These are phyloP conservation scores for Malthinus seriepunctatus DNA, from an alignment of 2,888 invertebrate species.

Conservation along the genomic window DNA sequence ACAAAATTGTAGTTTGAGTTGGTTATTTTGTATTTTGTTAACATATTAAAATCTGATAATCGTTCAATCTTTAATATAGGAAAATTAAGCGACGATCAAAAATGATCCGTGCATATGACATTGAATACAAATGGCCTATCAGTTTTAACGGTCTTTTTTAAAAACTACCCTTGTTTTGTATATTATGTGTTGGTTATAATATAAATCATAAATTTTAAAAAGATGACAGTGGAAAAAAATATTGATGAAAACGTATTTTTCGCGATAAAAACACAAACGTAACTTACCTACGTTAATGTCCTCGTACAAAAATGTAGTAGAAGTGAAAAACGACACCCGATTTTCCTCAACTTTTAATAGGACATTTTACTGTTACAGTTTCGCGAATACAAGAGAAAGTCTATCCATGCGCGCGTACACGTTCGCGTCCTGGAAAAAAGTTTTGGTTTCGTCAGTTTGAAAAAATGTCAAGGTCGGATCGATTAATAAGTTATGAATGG, in stretches of 20 bases:
- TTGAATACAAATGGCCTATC: conserved; percentile 44
- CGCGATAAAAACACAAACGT: conserved; percentile 25
- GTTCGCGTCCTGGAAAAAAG: conserved; percentile 39
- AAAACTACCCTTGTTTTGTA: conserved; percentile 35
- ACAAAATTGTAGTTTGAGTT: no score
- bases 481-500: conserved; percentile 54
- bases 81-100: conserved; percentile 37
- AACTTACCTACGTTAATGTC: neutral
- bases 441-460: conserved; percentile 38
- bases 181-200: conserved; percentile 15
- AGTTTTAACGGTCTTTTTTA: conserved; percentile 39
- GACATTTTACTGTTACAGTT: conserved; percentile 28
- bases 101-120: conserved; percentile 38
- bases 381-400: conserved; percentile 11
- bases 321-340: conserved; percentile 26
- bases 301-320: no score
- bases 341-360: conserved; percentile 35
- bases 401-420: conserved; percentile 28
- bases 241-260: conserved; percentile 50
- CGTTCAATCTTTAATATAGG: no score
- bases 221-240: conserved; percentile 49
- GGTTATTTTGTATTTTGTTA: no score
- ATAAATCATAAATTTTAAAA: conserved; percentile 49
- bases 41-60: no score
- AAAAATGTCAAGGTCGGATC: conserved; percentile 55